Base-by-base conservation (phyloP, 2,113 vertebrate genomes). In the Gopherus flavomarginatus region DNA sequence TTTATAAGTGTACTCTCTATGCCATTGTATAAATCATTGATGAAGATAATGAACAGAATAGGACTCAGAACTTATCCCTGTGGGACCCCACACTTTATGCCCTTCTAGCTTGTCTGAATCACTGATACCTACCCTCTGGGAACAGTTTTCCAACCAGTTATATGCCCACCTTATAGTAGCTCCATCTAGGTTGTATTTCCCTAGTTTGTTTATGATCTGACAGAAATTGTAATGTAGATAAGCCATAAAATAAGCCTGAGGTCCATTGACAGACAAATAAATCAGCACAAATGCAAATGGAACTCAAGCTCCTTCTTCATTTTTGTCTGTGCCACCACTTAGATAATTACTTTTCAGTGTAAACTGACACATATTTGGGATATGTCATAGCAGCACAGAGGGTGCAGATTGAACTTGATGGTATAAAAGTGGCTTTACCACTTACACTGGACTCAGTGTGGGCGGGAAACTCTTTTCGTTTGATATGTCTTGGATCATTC, bases 271-370 rank as follows among this genome's bases (percentile, higher is more conserved):
- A 72, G 31, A 22, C 59, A 83, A 1, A 0, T 75, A 8, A 3
- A 19, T 56, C 62, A 42, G 3, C 2, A 8, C 81, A 83, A 72
- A 59, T 49, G 31, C 6, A 72, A 65, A 24, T 0, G 0, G 13
- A 89, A 83, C 13, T 57, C n/a, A 79, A 79, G 3, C 2, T 52
- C 16, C 29, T 83, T 83, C 69, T 19, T 59, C 57, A 59, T 42
- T 83, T 31, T 77, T 86, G 38, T 85, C 87, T 84, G 5, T 42
- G 65, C 31, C 42, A 35, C 54, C 26, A 65, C 85, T 80, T 80
- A 80, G 50, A 83, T 56, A 9, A 42, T 56, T 16, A 27, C 80
- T 50, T 52, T 12, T 56, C 9, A 29, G 50, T 44, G 57, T 52
- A 88, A 2, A 22, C 52, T 86, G 29, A 1, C 17, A 29, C 1